Evolutionary conservation across 2,888 invertebrate genomes (phyloP), one percentile per base, ranked within the genome.

Genomic region (Epistrophe eligans): DNA sequence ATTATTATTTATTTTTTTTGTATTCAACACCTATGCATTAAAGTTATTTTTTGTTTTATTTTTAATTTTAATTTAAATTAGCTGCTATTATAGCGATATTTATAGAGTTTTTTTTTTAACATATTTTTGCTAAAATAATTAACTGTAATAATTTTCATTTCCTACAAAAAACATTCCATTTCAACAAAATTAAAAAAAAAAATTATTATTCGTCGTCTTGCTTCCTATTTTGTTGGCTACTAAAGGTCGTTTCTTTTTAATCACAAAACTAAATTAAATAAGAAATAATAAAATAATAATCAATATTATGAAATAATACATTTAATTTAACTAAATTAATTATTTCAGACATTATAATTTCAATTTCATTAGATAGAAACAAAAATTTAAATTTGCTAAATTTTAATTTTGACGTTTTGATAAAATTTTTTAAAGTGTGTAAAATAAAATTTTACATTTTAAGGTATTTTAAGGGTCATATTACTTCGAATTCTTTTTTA

Each of bases 61-160:
- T 60, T 62, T 19, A 15, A 43, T 24, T 62, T 62, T 43, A 43
- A 60, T 83, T 83, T 79, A 67, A 76, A 83, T 76, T 87, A 87
- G 72, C 74, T 79, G 87, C 87, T 79, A 76, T 74, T 57, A 70
- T 87, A 87, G 83, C 83, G 72, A 83, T 83, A 83, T 71, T 79
- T 70, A 71, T 79, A 82, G 77, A 64, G 38, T 45, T 38, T 55
- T 52, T 32, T 9, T 43, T 64, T 64, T 85, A 77, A 60, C 66
- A 87, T 74, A 87, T 79, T 76, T 87, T 67, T 79, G 76, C 87
- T 87, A 87, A 82, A 79, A 76, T 87, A 79, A 83, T 79, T 87
- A 83, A 48, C 48, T 17, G 11, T 79, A 87, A 87, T 87, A 87
- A 83, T 87, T 72, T 76, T 45, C 38, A 35, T 81, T 82, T 77